These are phyloP conservation scores for Thereva unica DNA, from an alignment of 2,888 invertebrate genomes.

Conservation along the genomic window DNA sequence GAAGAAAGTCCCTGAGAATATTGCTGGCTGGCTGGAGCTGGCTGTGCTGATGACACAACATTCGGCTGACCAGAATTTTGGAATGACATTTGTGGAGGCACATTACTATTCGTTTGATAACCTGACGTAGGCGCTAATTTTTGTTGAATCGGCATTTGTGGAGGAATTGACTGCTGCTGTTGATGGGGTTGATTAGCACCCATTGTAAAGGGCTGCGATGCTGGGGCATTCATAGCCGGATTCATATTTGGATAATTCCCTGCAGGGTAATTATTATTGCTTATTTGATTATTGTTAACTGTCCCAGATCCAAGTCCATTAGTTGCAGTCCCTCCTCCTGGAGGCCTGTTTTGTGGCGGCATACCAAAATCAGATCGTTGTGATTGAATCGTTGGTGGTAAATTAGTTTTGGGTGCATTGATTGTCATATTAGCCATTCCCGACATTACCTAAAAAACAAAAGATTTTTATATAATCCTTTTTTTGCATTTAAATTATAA, in stretches of 20 bases:
- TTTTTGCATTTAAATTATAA: not conserved
- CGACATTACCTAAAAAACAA: slow-evolving; percentile 48
- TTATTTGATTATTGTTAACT: slow-evolving; percentile 17
- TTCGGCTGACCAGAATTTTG: slow-evolving; percentile 8
- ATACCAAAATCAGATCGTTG: not conserved
- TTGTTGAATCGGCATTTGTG: slow-evolving; percentile 5
- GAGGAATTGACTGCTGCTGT: not conserved
- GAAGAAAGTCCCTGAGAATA: not conserved
- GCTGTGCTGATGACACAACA: slow-evolving; percentile 7
- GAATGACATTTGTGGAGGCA: slow-evolving; percentile 28
- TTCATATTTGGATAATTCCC: not conserved
- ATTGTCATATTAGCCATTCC: slow-evolving; percentile 52
- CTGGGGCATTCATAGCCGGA: slow-evolving; percentile 14
- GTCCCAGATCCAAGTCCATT: slow-evolving; percentile 22
- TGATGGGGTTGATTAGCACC: too few relatives aligned
- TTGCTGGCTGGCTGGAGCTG: slow-evolving; percentile 2
- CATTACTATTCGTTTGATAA: slow-evolving; percentile 18
- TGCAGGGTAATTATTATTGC: slow-evolving; percentile 15
- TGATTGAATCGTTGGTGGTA: slow-evolving; percentile 35
- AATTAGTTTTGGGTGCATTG: slow-evolving; percentile 40
- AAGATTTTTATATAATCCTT: not conserved
- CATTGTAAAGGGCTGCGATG: slow-evolving; percentile 33
- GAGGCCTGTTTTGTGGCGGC: not conserved
- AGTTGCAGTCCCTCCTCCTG: slow-evolving; percentile 19
- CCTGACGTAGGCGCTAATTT: not conserved